These are phyloP conservation scores for Conus canariensis DNA, from an alignment of 2,888 invertebrate genomes.

Conservation along the genomic window DNA sequence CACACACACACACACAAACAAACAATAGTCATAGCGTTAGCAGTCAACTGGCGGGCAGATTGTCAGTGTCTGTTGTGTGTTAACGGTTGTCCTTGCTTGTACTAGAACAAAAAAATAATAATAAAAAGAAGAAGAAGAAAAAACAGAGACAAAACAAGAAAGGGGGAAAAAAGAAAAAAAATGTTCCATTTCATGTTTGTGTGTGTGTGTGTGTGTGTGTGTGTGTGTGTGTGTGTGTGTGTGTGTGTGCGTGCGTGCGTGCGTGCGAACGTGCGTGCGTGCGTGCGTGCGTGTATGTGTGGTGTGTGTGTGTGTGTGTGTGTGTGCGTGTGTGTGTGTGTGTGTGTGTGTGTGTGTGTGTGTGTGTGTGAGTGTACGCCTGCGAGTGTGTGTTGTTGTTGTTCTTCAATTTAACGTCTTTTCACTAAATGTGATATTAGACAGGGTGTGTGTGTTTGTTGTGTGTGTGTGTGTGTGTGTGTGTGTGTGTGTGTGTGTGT, in stretches of 20 bases:
- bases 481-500: no score
- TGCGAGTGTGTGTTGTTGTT: not conserved
- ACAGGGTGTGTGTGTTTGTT: not conserved
- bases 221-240: slow-evolving; percentile 7
- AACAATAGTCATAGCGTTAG: no score
- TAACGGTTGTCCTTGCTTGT: no score
- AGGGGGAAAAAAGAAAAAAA: no score
- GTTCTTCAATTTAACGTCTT: no score
- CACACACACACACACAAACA: not conserved
- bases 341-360: slow-evolving; percentile 22
- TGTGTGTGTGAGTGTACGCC: not conserved
- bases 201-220: not conserved
- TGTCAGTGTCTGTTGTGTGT: no score
- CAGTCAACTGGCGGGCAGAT: no score
- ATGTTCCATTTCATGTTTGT: not conserved
- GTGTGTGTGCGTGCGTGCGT: no score
- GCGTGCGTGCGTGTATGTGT: not conserved
- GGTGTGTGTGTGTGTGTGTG: not conserved
- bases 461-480: not conserved
- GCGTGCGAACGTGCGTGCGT: not conserved
- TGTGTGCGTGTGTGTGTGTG: slow-evolving; percentile 33
- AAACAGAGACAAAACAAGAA: no score
- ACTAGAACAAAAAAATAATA: no score
- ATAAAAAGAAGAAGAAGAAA: no score
- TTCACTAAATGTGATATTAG: no score